phyloP scores from a whole-genome alignment of 2,113 vertebrate species.

The Indicator indicator region DNA sequence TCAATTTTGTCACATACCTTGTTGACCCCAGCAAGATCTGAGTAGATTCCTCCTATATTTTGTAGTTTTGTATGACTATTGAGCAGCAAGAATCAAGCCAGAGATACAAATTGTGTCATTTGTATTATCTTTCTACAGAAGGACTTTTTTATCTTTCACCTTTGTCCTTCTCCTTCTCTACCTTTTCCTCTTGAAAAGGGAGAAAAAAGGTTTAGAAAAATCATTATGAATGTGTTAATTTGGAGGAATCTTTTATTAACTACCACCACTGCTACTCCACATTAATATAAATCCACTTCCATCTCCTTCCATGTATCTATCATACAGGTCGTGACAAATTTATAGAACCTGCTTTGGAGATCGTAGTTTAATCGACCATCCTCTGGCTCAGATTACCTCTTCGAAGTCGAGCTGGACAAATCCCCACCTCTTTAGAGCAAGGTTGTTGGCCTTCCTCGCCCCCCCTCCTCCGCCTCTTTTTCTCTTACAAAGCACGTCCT shows the following conservation, averaged over 20 bases:
- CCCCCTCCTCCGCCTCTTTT: too few relatives aligned
- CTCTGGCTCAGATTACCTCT: neutral
- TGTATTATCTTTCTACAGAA: neutral
- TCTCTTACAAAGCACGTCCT: neutral
- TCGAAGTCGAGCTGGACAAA: neutral
- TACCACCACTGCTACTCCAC: neutral
- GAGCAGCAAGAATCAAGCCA: neutral
- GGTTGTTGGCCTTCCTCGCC: too few relatives aligned
- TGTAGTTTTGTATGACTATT: neutral
- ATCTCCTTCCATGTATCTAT: neutral
- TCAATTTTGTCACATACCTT: neutral
- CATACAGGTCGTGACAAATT: neutral
- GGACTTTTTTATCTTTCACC: neutral
- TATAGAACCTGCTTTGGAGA: neutral
- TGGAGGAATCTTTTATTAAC: neutral
- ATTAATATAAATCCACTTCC: neutral
- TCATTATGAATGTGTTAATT: conserved; percentile 7
- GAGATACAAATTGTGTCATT: neutral
- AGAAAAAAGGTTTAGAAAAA: neutral
- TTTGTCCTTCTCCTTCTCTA: neutral
- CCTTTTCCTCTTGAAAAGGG: neutral
- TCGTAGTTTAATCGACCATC: neutral
- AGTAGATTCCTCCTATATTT: neutral
- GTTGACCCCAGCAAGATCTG: neutral
- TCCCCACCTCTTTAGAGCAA: neutral